Percentiles rank a stretch among this genome's conserved stretches.
phyloP scores from a whole-genome alignment of 2,888 invertebrate species.

The Lochmaea crataegi region DNA sequence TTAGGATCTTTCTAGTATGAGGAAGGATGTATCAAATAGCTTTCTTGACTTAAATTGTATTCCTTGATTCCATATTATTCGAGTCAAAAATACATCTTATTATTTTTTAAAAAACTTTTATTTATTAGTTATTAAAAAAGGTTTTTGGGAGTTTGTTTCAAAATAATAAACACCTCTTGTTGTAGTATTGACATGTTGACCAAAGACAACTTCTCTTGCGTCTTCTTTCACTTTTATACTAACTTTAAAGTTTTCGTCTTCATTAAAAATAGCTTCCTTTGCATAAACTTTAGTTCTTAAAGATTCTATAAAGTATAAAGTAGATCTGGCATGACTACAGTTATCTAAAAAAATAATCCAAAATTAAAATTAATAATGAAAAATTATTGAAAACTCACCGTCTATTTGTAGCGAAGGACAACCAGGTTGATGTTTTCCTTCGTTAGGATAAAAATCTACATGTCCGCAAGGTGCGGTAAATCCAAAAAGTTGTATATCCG shows the following conservation, averaged over 20 bases:
- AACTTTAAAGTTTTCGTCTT: slow-evolving; percentile 54
- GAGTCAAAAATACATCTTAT: not conserved
- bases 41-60: too few species aligned
- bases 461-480: slow-evolving; percentile 74
- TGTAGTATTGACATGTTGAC: slow-evolving; percentile 47
- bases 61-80: too few species aligned
- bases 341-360: slow-evolving; percentile 61
- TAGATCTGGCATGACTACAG: slow-evolving; percentile 66
- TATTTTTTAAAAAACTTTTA: not conserved
- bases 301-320: slow-evolving; percentile 66
- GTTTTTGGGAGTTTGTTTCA: slow-evolving; percentile 42
- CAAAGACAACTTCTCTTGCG: slow-evolving; percentile 48
- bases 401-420: slow-evolving; percentile 62
- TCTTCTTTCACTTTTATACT: slow-evolving; percentile 51
- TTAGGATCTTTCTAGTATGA: too few species aligned
- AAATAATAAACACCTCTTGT: slow-evolving; percentile 54
- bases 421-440: slow-evolving; percentile 77
- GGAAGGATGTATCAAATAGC: too few species aligned
- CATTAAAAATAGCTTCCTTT: slow-evolving; percentile 61
- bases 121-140: slow-evolving; percentile 34
- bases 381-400: slow-evolving; percentile 44
- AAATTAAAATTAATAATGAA: not conserved
- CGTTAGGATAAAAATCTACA: slow-evolving; percentile 81
- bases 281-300: slow-evolving; percentile 61
- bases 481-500: slow-evolving; percentile 75